Base-by-base conservation (phyloP, 1,140 invertebrate genomes). In the Grapholita molesta region DNA sequence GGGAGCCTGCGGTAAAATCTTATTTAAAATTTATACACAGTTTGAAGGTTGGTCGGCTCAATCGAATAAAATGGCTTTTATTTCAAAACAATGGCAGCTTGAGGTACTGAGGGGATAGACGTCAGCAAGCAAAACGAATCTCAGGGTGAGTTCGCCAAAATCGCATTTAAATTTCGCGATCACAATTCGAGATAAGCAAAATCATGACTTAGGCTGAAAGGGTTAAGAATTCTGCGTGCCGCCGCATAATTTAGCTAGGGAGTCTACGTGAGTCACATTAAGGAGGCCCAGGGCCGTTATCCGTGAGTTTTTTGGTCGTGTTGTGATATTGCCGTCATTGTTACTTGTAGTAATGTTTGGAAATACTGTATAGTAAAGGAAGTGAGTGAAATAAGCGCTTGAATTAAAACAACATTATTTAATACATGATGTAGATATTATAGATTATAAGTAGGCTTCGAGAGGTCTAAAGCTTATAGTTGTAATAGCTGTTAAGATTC, bases 81-180 rank as follows among this genome's bases (percentile, higher is more conserved):
- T 61, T 30, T 25, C 8, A 28, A 48, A 61, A 61, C 55, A 61
- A 61, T 61, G 25, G 55, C n/a, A 28, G 24, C 53, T 25, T 28
- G 23, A 33, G 23, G 55, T 68, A 70, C 65, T 69, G 73, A 64
- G 71, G 73, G 72, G 74, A 66, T 69, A 82, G 82, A 66, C 77
- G 73, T 83, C 76, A 82, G 79, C 74, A 83, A 79, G 75, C 75
- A 75, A 78, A 76, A 78, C 78, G 74, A 71, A 74, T 73, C 74
- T 68, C 70, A 72, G 78, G 79, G 79, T 76, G 78, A 79, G 75
- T 75, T 69, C 73, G 73, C 75, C 76, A 78, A 83, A 87, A 88
- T 87, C 80, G 80, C 81, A 87, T 87, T 88, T 86, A 87, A 89
- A 87, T 87, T 88, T 83, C 77, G 70, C 77, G 84, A 89, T 89